Conservation (phyloP, 2,888 invertebrate genomes). For the Dryadula phaetusa region DNA sequence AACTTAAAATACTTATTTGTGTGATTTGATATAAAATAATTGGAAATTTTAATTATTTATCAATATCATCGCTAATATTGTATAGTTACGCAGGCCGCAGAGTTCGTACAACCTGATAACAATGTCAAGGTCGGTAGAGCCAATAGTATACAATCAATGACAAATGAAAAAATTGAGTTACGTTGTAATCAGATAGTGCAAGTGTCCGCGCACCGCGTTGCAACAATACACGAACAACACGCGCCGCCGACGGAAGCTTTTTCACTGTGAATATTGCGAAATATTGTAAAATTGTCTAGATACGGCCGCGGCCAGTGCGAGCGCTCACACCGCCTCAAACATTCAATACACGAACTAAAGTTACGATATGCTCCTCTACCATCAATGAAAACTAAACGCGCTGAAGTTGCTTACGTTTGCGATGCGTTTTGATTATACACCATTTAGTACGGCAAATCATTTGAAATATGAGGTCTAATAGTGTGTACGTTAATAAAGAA, state of each 20-base stretch:
- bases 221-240: slow-evolving; percentile 12
- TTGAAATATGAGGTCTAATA: too few relatives aligned
- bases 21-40: too few relatives aligned
- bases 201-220: not conserved
- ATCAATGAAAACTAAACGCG: not conserved
- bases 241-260: not conserved
- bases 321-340: slow-evolving; percentile 18
- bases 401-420: too few relatives aligned
- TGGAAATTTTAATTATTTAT: too few relatives aligned
- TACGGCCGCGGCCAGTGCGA: slow-evolving; percentile 1
- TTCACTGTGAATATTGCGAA: slow-evolving; percentile 1
- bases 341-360: slow-evolving; percentile 12
- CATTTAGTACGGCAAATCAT: too few relatives aligned
- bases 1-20: too few relatives aligned
- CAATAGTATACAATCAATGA: not conserved
- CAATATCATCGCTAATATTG: too few relatives aligned
- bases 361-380: not conserved
- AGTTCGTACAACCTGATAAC: not conserved
- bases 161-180: not conserved
- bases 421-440: too few relatives aligned
- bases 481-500: too few relatives aligned
- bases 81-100: too few relatives aligned
- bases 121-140: not conserved
- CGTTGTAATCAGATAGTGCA: not conserved
- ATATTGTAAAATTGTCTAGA: slow-evolving; percentile 23